Base-by-base conservation (phyloP, 2,888 invertebrate species). In the Alcis repandata region DNA sequence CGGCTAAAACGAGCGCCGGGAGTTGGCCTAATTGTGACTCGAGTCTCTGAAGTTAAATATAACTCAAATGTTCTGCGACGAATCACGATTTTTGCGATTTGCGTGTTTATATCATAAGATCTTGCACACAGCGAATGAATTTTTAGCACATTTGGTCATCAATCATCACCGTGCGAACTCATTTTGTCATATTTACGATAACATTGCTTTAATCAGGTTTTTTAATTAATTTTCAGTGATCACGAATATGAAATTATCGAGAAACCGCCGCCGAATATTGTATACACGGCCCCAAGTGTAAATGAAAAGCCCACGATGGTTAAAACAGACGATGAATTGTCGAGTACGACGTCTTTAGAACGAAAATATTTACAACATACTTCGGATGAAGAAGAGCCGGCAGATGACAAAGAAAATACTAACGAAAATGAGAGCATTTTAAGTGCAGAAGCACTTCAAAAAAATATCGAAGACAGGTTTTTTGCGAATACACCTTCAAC, bases 231-330 rank as follows among this genome's bases (percentile, higher is more conserved):
- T 95, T 95, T 78, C 94, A 98, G 98, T 95, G 98, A 98, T 95
- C 98, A 98, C 95, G 97, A 98, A 92, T 98, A 98, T 94, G 98
- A 98, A 94, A 97, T 97, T 77, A 96, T 98, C 87, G 97, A 96
- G 85, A 96, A 96, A 79, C 96, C 96, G 71, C 92, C 87, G 27
- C 86, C 88, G 43, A 87, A 87, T 92, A 88, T 90, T 72, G 77
- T 86, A 72, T 91, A 87, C 77, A 88, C 90, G 53, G 75, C 83
- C 62, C 85, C 88, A 27, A 86, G 84, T 77, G 76, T 86, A 69
- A 92, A 94, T 59, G 89, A 91, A 70, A 89, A 85, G 70, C 76
- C 84, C 52, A 80, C 68, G 56, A 82, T 87, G 79, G 77, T 82
- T 43, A 89, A 91, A 86, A 82, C 91, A 71, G 89, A 95, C 80